Percentiles rank a stretch among this genome's conserved stretches.
Conservation (phyloP, 2,113 vertebrate species). For the Oncorhynchus tshawytscha region DNA sequence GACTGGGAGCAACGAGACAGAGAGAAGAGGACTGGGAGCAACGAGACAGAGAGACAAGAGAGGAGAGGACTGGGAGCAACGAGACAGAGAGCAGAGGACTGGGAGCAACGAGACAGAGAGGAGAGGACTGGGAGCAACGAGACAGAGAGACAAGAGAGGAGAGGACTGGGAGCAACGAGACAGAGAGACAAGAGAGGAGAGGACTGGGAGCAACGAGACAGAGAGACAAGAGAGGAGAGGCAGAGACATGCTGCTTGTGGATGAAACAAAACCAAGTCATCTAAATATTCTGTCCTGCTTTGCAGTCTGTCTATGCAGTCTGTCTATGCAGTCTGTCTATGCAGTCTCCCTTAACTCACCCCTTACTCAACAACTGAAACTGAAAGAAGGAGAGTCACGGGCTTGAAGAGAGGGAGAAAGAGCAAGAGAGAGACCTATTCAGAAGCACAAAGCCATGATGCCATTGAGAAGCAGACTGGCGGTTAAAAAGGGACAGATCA, state of each 20-base stretch:
- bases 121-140: background rate
- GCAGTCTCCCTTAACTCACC: slow-evolving; percentile 7
- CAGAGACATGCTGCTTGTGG: slow-evolving; percentile 44
- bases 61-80: too few relatives aligned
- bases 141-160: slow-evolving; percentile 6
- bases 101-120: too few relatives aligned
- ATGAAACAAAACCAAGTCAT: slow-evolving; percentile 33
- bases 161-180: too few relatives aligned
- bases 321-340: too few relatives aligned
- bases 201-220: slow-evolving; percentile 10
- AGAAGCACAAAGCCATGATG: slow-evolving; percentile 44
- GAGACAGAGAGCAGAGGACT: too few relatives aligned
- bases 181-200: too few relatives aligned
- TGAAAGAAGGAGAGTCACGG: background rate
- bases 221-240: background rate
- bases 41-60: too few relatives aligned
- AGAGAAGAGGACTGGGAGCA: background rate
- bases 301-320: too few relatives aligned
- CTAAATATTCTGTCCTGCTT: too few relatives aligned
- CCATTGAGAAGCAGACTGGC: slow-evolving; percentile 44
- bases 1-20: slow-evolving; percentile 44
- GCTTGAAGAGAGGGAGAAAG: background rate
- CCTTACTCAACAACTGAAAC: slow-evolving; percentile 13
- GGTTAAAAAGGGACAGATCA: slow-evolving; percentile 9
- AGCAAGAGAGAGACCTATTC: slow-evolving; percentile 30